Evolutionary conservation across 2,797 vertebrate genomes (phyloP).

Genomic region (Hypotaenidia okinawae): DNA sequence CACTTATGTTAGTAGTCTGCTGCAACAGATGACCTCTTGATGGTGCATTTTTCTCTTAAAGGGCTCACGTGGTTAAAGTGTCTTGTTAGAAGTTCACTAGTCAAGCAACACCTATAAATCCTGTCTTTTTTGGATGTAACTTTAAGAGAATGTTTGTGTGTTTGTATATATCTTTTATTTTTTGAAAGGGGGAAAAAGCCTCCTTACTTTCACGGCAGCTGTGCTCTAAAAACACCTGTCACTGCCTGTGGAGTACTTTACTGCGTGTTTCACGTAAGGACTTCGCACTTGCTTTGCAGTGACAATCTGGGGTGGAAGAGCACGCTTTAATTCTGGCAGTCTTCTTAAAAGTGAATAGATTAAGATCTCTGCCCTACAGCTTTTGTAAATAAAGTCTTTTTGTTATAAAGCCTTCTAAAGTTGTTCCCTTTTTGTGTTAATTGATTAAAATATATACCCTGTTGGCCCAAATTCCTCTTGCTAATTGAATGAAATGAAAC

Average conservation of each 20-base stretch:
- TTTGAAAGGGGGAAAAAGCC: neutral
- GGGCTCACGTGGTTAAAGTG: neutral
- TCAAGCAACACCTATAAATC: neutral
- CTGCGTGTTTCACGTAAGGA: neutral
- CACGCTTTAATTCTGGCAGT: neutral
- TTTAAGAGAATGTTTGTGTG: neutral
- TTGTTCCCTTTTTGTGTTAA: neutral
- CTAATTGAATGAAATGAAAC: neutral
- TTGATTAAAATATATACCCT: neutral
- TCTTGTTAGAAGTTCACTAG: neutral
- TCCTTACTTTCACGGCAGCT: neutral
- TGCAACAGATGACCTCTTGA: neutral
- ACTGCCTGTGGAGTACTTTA: neutral
- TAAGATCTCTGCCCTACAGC: conserved; percentile 31
- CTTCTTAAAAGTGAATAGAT: conserved; percentile 14
- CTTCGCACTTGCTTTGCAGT: neutral
- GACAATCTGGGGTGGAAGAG: neutral
- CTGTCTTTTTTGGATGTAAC: neutral
- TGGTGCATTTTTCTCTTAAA: neutral
- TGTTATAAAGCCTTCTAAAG: neutral
- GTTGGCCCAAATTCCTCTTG: neutral
- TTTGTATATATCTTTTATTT: neutral
- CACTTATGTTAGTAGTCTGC: neutral
- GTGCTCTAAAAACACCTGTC: neutral
- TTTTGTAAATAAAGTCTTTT: neutral